These are phyloP conservation scores for Paraescarpia echinospica DNA, from an alignment of 1,140 invertebrate genomes.

Conservation along the genomic window DNA sequence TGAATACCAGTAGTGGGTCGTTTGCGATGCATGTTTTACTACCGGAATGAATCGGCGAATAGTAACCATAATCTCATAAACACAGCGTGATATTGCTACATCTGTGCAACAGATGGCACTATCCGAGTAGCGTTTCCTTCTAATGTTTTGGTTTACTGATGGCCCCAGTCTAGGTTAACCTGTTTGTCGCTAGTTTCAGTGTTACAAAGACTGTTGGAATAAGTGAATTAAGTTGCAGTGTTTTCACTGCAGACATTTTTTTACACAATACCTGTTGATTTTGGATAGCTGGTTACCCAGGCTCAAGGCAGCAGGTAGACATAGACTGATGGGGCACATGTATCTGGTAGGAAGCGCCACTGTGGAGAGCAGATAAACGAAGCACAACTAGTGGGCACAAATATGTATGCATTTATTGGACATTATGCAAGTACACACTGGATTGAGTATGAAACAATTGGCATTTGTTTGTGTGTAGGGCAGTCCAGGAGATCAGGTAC, in stretches of 20 bases:
- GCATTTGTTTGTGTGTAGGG: neutral
- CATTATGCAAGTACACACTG: neutral
- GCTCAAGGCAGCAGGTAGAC: neutral
- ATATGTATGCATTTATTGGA: neutral
- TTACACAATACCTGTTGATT: neutral
- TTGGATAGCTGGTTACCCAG: neutral
- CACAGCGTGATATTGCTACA: too few species aligned
- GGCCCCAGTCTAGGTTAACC: too few species aligned
- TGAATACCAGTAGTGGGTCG: neutral
- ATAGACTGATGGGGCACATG: neutral
- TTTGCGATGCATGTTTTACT: too few species aligned
- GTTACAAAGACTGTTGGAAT: too few species aligned
- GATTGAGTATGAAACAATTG: neutral
- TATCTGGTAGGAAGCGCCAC: neutral
- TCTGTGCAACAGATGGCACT: too few species aligned
- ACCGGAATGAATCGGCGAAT: too few species aligned
- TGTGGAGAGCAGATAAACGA: neutral
- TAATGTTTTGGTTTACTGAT: too few species aligned
- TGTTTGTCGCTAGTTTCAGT: too few species aligned
- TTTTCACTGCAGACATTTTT: neutral
- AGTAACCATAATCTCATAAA: too few species aligned
- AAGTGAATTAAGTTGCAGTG: neutral
- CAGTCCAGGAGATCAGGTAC: neutral
- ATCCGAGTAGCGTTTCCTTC: too few species aligned
- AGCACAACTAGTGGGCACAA: neutral